A percentile compares a stretch with the other conserved stretches of the same genome.
These are phyloP conservation scores for Calliopum simillimum DNA, from an alignment of 2,888 invertebrate species.

Conservation along the genomic window DNA sequence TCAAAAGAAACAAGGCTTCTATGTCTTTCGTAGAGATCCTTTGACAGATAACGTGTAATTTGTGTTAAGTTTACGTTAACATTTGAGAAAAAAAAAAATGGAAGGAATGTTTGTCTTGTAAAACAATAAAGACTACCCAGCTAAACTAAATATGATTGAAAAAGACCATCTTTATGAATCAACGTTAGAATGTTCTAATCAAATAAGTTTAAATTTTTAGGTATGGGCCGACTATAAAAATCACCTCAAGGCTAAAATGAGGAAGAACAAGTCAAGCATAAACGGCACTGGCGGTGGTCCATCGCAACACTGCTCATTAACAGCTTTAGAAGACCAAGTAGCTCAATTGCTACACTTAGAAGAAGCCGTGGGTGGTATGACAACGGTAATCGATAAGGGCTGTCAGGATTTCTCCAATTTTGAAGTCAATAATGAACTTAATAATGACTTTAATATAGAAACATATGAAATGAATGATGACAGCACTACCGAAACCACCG, in stretches of 20 bases:
- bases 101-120: too few species aligned
- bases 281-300: slow-evolving; percentile 36
- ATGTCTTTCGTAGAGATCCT: too few species aligned
- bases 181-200: too few species aligned
- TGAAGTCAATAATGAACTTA: background rate
- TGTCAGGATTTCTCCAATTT: background rate
- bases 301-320: slow-evolving; percentile 33
- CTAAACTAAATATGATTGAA: slow-evolving; percentile 9
- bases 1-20: too few species aligned
- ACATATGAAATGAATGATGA: background rate
- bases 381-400: background rate
- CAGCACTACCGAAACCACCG: background rate
- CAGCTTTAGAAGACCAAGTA: slow-evolving; percentile 29
- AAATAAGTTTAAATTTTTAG: too few species aligned
- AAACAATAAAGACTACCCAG: too few species aligned
- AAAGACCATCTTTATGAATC: too few species aligned
- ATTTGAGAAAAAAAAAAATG: too few species aligned
- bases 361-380: slow-evolving; percentile 21
- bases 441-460: background rate
- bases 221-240: slow-evolving; percentile 36
- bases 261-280: slow-evolving; percentile 30
- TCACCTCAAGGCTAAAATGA: slow-evolving; percentile 28
- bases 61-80: too few species aligned
- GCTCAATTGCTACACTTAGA: slow-evolving; percentile 16
- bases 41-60: too few species aligned